Evolutionary conservation across 2,888 invertebrate genomes (phyloP), one percentile per base, ranked within the genome.

Genomic region (Colostygia pectinataria): DNA sequence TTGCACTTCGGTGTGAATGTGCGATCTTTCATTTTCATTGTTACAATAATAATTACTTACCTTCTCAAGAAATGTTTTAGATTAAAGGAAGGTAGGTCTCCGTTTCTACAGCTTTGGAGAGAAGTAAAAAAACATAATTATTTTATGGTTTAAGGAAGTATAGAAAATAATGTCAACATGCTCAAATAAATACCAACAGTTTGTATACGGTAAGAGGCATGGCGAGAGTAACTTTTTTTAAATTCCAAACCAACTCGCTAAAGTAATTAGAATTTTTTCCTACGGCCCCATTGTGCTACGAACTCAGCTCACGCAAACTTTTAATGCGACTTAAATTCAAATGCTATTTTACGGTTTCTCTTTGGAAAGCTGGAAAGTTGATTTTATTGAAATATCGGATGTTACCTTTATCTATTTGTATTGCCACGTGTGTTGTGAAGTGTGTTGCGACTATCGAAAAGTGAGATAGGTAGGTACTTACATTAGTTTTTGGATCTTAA

Each of bases 241-340:
- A 83, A 85, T 81, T 83, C 77, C 73, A 68, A 70, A 71, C 69
- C 68, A 81, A 83, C 82, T 85, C 77, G 64, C 74, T 77, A 80
- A 86, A 85, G 83, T 84, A 87, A 87, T 87, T 86, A 86, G 83
- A 86, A 82, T 86, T 87, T 87, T n/a, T 87, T 87, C 80, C 83
- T 79, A 75, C 82, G 72, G 77, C 77, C 74, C 79, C 84, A 86
- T 87, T 87, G 86, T 87, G 78, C 80, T 74, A 49, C 76, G 73
- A 77, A 84, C 82, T 83, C 84, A 56, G 76, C 81, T 80, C 83
- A 80, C 81, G 80, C 73, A 81, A 87, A 87, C 85, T 87, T 87
- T 86, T 87, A 87, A 86, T 85, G 85, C 79, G 84, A 82, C 84
- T 85, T 84, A 80, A 82, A 85, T 85, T 83, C 80, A 81, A 85